Evolutionary conservation across 2,888 invertebrate genomes (phyloP).

Genomic region (Fragum fragum): DNA sequence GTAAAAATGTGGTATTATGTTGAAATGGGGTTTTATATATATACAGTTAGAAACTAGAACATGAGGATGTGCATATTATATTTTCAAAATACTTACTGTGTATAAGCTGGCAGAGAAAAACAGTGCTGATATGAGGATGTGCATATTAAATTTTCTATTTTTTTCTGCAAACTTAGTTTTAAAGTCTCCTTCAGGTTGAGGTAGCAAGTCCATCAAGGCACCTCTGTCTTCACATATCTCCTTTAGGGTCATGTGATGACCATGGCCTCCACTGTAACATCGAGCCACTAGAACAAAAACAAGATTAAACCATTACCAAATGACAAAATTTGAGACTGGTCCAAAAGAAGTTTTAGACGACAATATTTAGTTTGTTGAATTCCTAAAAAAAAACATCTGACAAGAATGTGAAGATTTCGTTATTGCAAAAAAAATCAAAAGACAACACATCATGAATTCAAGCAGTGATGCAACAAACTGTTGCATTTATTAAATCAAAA

Average conservation of each 20-base stretch:
- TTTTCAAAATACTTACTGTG: not conserved
- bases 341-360: no score
- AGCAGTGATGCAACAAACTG: no score
- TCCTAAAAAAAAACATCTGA: no score
- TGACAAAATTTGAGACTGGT: no score
- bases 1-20: no score
- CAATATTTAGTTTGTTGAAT: no score
- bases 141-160: constrained; percentile 11
- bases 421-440: not conserved
- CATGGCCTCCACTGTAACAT: constrained; percentile 12
- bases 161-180: constrained; percentile 17
- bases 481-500: no score
- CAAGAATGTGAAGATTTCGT: not conserved
- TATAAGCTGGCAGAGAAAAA: not conserved
- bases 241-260: constrained; percentile 12
- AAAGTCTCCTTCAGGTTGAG: constrained; percentile 8
- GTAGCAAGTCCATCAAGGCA: constrained; percentile 25
- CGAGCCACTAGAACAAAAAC: constrained; percentile 8
- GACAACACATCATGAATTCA: no score
- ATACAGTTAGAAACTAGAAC: no score
- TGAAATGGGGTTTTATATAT: no score
- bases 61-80: no score
- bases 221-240: not conserved
- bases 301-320: no score
- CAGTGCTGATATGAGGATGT: not conserved